A percentile compares a stretch with the other conserved stretches of the same genome.
Evolutionary conservation across 2,113 vertebrate genomes (phyloP).

Genomic region (Megalops atlanticus): DNA sequence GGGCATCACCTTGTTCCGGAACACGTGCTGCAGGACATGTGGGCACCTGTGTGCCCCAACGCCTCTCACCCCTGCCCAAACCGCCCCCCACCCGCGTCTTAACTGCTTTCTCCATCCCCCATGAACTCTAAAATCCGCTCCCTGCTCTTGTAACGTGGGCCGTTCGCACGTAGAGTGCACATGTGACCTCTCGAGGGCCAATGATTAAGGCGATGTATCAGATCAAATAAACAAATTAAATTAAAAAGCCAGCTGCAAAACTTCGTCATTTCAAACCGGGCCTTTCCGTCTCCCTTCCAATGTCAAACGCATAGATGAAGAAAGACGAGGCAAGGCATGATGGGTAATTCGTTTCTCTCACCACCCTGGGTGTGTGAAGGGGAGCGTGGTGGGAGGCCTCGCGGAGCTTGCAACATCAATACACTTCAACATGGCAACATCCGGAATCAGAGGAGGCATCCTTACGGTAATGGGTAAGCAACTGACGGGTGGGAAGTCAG

Average conservation of each 20-base stretch:
- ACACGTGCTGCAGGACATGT: too few species aligned
- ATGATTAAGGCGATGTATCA: not conserved
- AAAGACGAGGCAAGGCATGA: too few species aligned
- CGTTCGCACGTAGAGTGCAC: not conserved
- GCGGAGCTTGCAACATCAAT: not conserved
- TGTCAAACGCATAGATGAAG: too few species aligned
- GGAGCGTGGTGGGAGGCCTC: not conserved
- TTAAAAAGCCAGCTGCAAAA: not conserved
- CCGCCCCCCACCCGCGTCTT: too few species aligned
- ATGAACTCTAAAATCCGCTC: not conserved
- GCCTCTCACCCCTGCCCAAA: too few species aligned
- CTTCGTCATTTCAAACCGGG: not conserved
- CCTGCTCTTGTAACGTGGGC: not conserved
- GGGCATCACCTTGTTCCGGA: not conserved
- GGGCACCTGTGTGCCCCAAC: too few species aligned
- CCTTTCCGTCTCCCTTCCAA: not conserved
- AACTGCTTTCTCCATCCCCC: not conserved
- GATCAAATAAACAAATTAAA: not conserved
- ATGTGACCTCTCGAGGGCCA: not conserved
- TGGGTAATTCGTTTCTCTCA: not conserved
- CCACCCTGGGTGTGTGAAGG: not conserved
- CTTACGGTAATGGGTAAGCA: not conserved
- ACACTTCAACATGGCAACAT: not conserved
- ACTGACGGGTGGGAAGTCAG: not conserved
- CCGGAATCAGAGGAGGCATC: not conserved